Base-by-base conservation (phyloP, 2,797 vertebrate species). In the Clarias fuscus region DNA sequence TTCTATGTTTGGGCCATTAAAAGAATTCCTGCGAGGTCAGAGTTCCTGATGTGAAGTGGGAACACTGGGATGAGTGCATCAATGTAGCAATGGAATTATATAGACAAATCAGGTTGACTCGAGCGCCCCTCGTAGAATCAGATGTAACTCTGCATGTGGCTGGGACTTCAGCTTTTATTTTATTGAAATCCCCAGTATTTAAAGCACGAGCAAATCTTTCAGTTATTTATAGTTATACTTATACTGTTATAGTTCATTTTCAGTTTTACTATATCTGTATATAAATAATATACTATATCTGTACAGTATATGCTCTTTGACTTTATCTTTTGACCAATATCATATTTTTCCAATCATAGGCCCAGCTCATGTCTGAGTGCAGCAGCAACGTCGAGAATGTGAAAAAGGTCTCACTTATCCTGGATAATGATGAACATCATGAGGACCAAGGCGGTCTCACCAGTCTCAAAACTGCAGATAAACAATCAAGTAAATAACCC, bases 401-500 rank as follows among this genome's bases (percentile, higher is more conserved):
- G 10, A 96, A 95, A 73, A 93, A 92, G 43, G 88, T 91, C 0
- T 92, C 95, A 0, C 76, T 92, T 81, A 91, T 89, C 67, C 85
- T 94, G 92, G 94, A 95, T 0, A 93, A 95, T 7, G 94, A 94
- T 18, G 92, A 94, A 76, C 93, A 91, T 77, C 94, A 88, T 0
- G 94, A 94, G 22, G 96, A 95, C 18, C 91, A 95, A 20, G 95
- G 96, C 18, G 95, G 96, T 1, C 92, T 96, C 86, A 92, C 89
- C 1, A 94, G 93, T 22, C 90, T 95, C 53, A 87, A 82, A 0
- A 37, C 91, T 70, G 82, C 92, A 2, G 96, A 96, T 88, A 95
- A 96, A 64, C 96, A 95, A 86, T 86, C 97, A 92, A 97, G 98
- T 99, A 95, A 24, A 8, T 27, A 56, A 64, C 5, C 8, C 43